Conservation (phyloP, 2,113 vertebrate genomes). For the Xenotilapia caudafasciata region DNA sequence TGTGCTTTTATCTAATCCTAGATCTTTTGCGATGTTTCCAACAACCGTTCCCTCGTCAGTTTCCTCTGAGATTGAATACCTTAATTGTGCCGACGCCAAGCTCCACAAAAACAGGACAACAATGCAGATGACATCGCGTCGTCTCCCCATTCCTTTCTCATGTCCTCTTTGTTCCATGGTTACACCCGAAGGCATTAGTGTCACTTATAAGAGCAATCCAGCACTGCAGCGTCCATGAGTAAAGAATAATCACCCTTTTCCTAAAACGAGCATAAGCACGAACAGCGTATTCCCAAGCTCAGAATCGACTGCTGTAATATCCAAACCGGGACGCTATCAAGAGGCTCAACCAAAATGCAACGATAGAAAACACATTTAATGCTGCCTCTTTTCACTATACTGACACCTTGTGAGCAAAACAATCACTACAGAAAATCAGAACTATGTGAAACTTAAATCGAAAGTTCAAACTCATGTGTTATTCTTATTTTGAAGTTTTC, state of each 20-base stretch:
- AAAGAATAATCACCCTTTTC: not conserved
- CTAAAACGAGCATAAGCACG: no score
- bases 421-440: not conserved
- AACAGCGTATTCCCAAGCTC: not conserved
- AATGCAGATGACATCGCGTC: not conserved
- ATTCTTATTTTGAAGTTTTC: not conserved
- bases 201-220: not conserved
- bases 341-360: not conserved
- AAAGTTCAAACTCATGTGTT: not conserved
- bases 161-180: conserved; percentile 28
- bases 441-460: not conserved
- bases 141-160: not conserved
- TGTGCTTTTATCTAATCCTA: conserved; percentile 48
- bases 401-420: conserved; percentile 20
- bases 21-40: conserved; percentile 69
- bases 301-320: not conserved
- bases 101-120: conserved; percentile 14
- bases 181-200: not conserved
- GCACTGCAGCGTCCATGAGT: not conserved
- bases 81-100: conserved; percentile 44
- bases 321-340: not conserved
- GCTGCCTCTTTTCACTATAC: not conserved
- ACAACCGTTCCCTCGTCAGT: conserved; percentile 48
- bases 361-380: not conserved
- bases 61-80: conserved; percentile 63